Evolutionary conservation across 2,888 invertebrate species (phyloP).

Genomic region (Drosophila borborema): DNA sequence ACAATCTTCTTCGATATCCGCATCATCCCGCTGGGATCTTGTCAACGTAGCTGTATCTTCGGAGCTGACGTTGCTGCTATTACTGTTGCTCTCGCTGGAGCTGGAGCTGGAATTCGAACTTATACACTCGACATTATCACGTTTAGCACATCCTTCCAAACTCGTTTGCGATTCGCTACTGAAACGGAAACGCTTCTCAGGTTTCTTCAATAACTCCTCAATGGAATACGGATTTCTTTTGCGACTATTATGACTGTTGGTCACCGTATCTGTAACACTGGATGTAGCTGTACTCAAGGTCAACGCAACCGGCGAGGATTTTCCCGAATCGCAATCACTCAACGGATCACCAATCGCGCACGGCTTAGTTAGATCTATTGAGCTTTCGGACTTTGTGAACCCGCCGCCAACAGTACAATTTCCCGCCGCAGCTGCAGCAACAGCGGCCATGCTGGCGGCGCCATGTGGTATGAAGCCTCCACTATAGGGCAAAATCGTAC

Average conservation of each 20-base stretch:
- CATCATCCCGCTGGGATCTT: constrained; percentile 30
- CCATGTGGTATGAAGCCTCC: constrained; percentile 60
- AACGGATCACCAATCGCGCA: constrained; percentile 77
- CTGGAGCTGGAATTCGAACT: constrained; percentile 73
- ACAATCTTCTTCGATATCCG: constrained; percentile 77
- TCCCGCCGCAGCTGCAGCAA: constrained; percentile 55
- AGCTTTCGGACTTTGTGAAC: constrained; percentile 83
- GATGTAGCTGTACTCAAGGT: constrained; percentile 41
- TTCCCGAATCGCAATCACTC: constrained; percentile 85
- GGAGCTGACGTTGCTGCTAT: constrained; percentile 40
- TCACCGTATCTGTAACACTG: constrained; percentile 19
- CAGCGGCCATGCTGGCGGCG: constrained; percentile 51
- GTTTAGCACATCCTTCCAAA: constrained; percentile 26
- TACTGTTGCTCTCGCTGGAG: constrained; percentile 66
- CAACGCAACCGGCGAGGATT: constrained; percentile 84
- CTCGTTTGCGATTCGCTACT: constrained; percentile 47
- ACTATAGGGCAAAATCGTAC: constrained; percentile 73
- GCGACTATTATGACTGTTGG: constrained; percentile 60
- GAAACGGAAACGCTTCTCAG: constrained; percentile 86
- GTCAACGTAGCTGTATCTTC: constrained; percentile 43
- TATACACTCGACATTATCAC: constrained; percentile 61
- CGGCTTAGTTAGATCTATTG: constrained; percentile 83
- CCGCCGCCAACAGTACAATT: constrained; percentile 59
- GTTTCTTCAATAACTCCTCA: constrained; percentile 93
- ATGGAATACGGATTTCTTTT: constrained; percentile 94